phyloP scores from a whole-genome alignment of 2,113 vertebrate genomes.

The Zosterops borbonicus region DNA sequence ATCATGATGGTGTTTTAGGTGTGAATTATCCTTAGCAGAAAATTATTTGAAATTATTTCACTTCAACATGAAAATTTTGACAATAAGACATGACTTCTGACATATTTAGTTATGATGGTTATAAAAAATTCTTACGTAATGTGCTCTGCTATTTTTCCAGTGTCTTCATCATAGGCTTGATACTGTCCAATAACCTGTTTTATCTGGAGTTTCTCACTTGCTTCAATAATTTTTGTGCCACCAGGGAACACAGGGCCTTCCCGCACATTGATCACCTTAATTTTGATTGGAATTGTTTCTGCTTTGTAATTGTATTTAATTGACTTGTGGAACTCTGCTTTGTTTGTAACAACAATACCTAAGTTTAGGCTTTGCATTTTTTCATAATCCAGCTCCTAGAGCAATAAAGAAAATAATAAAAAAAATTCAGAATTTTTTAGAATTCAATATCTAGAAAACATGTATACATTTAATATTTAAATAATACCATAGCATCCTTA shows the following conservation, averaged over 20 bases:
- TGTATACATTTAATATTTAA: neutral
- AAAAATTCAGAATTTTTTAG: neutral
- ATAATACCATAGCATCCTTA: neutral
- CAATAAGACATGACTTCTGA: neutral
- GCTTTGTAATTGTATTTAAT: constrained; percentile 51
- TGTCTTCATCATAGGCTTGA: constrained; percentile 74
- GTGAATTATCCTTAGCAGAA: neutral
- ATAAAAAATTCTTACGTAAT: constrained; percentile 68
- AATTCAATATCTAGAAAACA: neutral
- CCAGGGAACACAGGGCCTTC: constrained; percentile 75
- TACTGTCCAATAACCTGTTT: constrained; percentile 71
- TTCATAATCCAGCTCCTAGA: constrained; percentile 79
- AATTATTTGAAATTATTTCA: neutral
- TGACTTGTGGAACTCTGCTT: constrained; percentile 79
- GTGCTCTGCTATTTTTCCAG: constrained; percentile 35
- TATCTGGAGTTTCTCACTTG: constrained; percentile 51
- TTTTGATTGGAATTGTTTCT: constrained; percentile 70
- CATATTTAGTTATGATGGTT: neutral
- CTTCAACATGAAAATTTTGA: neutral
- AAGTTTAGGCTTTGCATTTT: constrained; percentile 63
- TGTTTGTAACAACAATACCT: constrained; percentile 75
- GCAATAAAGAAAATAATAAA: neutral
- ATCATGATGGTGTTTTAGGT: neutral
- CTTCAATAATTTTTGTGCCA: constrained; percentile 22
- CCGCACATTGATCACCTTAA: constrained; percentile 73